Conservation (phyloP, 2,797 vertebrate species). For the Clarias platycephalus region DNA sequence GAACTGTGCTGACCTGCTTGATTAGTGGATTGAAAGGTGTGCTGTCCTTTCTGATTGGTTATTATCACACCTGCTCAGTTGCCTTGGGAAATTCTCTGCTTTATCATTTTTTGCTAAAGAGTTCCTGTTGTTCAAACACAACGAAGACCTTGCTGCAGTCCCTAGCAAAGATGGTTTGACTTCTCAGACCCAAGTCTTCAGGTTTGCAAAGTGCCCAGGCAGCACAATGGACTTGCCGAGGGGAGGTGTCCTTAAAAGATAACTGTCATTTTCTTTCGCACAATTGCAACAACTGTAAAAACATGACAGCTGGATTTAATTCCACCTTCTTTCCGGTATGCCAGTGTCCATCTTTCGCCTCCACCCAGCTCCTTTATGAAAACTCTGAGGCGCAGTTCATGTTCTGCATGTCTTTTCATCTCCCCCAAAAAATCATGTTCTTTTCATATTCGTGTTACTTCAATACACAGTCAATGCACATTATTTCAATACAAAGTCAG, state of each 20-base stretch:
- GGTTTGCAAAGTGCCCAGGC: not conserved
- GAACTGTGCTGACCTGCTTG: not conserved
- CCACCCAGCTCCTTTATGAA: not conserved
- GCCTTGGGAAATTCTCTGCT: constrained; percentile 10
- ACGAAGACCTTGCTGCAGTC: not conserved
- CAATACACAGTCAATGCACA: not conserved
- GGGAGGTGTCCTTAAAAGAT: not conserved
- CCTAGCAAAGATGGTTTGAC: not conserved
- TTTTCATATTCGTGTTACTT: not conserved
- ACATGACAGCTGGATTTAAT: not conserved
- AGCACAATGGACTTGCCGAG: not conserved
- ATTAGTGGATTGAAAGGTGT: not conserved
- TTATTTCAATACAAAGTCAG: constrained; percentile 4
- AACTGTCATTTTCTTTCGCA: constrained; percentile 10
- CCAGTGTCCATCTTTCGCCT: not conserved
- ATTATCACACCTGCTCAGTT: constrained; percentile 21
- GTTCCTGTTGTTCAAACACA: constrained; percentile 25
- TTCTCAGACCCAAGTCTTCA: constrained; percentile 6
- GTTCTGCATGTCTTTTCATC: constrained; percentile 15
- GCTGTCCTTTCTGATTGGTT: constrained; percentile 3
- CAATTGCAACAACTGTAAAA: constrained; percentile 1
- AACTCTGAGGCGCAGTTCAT: constrained; percentile 13
- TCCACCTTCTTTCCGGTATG: not conserved
- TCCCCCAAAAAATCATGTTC: not conserved
- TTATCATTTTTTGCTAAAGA: constrained; percentile 4